Conservation (phyloP, 2,888 invertebrate species). For the Agrotis clavis region DNA sequence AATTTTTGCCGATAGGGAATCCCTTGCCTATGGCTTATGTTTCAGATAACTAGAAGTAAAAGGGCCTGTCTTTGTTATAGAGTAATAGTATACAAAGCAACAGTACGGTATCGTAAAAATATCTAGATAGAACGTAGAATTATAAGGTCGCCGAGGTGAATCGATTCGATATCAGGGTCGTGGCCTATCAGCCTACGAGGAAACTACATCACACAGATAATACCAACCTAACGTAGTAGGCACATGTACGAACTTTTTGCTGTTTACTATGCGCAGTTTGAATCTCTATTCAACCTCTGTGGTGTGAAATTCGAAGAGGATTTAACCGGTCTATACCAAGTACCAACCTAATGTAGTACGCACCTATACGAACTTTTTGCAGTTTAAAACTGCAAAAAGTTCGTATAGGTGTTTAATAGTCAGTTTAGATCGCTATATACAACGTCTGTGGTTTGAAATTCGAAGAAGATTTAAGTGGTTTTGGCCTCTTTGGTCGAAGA, state of each 20-base stretch:
- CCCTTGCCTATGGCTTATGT: background rate
- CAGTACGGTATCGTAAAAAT: background rate
- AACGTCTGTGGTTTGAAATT: background rate
- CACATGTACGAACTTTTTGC: background rate
- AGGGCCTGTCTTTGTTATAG: no score
- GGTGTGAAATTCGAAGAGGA: background rate
- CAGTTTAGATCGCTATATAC: background rate
- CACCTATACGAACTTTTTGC: background rate
- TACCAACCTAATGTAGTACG: background rate
- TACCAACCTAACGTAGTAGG: background rate
- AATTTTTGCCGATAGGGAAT: background rate
- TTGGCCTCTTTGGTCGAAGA: background rate
- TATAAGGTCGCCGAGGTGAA: conserved; percentile 33
- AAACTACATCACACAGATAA: conserved; percentile 25
- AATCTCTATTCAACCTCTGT: conserved; percentile 5
- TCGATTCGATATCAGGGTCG: conserved; percentile 47
- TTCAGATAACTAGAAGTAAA: background rate
- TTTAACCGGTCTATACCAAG: background rate
- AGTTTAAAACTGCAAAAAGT: no score
- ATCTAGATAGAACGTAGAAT: conserved; percentile 20
- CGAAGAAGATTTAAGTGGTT: background rate
- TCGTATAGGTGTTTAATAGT: no score
- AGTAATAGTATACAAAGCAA: background rate
- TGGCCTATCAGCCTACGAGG: conserved; percentile 30
- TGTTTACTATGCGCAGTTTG: conserved; percentile 1